These are phyloP conservation scores for Hippocampus comes DNA, from an alignment of 2,113 vertebrate genomes.

Conservation along the genomic window DNA sequence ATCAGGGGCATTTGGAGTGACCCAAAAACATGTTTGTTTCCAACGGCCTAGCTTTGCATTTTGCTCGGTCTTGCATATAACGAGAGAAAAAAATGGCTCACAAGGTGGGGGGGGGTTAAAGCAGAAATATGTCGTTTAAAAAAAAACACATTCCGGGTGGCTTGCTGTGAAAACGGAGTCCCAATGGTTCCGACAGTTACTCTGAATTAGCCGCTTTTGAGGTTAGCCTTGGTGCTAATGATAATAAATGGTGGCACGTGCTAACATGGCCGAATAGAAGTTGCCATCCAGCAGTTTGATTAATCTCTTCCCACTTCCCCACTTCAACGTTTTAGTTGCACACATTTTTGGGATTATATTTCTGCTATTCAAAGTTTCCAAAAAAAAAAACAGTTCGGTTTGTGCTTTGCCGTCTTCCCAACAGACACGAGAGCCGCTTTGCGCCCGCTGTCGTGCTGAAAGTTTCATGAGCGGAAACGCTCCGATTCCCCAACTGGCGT, in stretches of 20 bases:
- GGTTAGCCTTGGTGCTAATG: background rate
- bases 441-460: constrained; percentile 33
- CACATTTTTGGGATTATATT: too few relatives aligned
- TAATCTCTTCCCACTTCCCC: too few relatives aligned
- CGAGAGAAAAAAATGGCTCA: background rate
- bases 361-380: too few relatives aligned
- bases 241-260: too few relatives aligned
- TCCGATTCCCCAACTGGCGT: constrained; percentile 27
- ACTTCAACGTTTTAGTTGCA: too few relatives aligned
- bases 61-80: background rate
- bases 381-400: too few relatives aligned
- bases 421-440: constrained; percentile 12
- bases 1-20: constrained; percentile 24
- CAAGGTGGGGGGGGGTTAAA: background rate
- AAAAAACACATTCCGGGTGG: too few relatives aligned
- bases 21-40: constrained; percentile 10
- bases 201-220: background rate
- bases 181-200: too few relatives aligned
- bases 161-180: too few relatives aligned
- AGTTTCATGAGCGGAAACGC: constrained; percentile 47
- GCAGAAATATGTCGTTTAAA: background rate
- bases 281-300: too few relatives aligned
- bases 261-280: too few relatives aligned
- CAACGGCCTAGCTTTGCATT: background rate
- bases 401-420: background rate